Conservation (phyloP, 2,797 vertebrate species). For the Emys orbicularis region DNA sequence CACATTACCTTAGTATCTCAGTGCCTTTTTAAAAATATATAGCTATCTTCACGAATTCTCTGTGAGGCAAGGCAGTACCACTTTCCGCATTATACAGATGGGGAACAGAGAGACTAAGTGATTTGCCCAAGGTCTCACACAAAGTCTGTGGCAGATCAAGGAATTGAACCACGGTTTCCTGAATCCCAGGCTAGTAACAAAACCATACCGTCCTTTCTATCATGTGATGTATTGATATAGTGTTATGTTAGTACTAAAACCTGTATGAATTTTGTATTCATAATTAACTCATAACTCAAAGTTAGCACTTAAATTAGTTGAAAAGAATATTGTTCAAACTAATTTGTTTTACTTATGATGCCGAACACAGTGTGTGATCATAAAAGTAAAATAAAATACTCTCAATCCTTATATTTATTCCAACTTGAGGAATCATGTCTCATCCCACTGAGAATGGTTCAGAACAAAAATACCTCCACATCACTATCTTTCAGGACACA, state of each 20-base stretch:
- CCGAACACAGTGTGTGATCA: neutral
- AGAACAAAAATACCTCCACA: neutral
- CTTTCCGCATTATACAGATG: accelerated
- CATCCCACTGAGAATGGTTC: neutral
- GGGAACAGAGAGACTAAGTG: neutral
- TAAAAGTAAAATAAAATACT: neutral
- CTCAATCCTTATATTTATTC: neutral
- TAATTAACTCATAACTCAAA: neutral
- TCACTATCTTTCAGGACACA: neutral
- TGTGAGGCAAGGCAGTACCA: neutral
- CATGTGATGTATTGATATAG: neutral
- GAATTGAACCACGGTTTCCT: neutral
- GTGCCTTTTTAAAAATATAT: neutral
- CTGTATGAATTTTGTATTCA: neutral
- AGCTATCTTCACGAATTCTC: accelerated
- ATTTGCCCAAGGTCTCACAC: neutral
- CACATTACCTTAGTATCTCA: neutral
- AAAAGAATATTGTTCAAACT: neutral
- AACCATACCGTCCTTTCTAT: neutral
- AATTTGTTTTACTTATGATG: neutral
- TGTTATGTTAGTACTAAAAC: neutral
- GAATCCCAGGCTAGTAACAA: neutral
- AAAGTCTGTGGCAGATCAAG: neutral
- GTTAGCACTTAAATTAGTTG: neutral
- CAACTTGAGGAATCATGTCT: neutral